Percentiles rank a stretch among this genome's conserved stretches.
These are phyloP conservation scores for Alsophila aescularia DNA, from an alignment of 2,888 invertebrate genomes.

Conservation along the genomic window DNA sequence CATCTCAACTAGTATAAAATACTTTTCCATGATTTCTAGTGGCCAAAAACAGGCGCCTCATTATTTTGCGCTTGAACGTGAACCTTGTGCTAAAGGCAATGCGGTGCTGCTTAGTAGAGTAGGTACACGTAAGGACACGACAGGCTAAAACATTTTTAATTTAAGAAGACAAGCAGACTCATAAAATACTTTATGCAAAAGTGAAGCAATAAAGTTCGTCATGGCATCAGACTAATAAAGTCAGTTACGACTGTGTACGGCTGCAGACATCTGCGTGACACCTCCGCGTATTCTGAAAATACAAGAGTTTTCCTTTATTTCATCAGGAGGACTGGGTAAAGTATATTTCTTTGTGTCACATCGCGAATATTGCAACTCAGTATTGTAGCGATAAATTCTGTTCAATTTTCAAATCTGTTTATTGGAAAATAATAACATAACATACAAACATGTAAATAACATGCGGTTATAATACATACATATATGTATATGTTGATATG, in stretches of 20 bases:
- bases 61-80: slow-evolving; percentile 54
- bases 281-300: slow-evolving; percentile 28
- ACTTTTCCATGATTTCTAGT: slow-evolving; percentile 67
- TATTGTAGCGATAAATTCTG: slow-evolving; percentile 37
- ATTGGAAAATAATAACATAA: neutral
- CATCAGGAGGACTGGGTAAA: slow-evolving; percentile 20
- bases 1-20: too few species aligned
- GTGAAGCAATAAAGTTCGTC: slow-evolving; percentile 45
- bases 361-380: slow-evolving; percentile 41
- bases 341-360: slow-evolving; percentile 39
- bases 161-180: slow-evolving; percentile 14
- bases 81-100: slow-evolving; percentile 33
- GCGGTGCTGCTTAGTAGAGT: slow-evolving; percentile 30
- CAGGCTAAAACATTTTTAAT: slow-evolving; percentile 16
- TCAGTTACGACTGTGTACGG: slow-evolving; percentile 35
- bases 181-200: slow-evolving; percentile 43
- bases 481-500: slow-evolving; percentile 55
- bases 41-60: slow-evolving; percentile 64
- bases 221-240: slow-evolving; percentile 45
- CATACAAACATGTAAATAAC: neutral
- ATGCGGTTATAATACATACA: neutral
- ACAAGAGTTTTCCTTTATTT: slow-evolving; percentile 38
- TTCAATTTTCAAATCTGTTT: slow-evolving; percentile 37
- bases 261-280: slow-evolving; percentile 36
- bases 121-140: neutral